Conservation (phyloP, 2,888 invertebrate genomes). For the Diarsia mendica region DNA sequence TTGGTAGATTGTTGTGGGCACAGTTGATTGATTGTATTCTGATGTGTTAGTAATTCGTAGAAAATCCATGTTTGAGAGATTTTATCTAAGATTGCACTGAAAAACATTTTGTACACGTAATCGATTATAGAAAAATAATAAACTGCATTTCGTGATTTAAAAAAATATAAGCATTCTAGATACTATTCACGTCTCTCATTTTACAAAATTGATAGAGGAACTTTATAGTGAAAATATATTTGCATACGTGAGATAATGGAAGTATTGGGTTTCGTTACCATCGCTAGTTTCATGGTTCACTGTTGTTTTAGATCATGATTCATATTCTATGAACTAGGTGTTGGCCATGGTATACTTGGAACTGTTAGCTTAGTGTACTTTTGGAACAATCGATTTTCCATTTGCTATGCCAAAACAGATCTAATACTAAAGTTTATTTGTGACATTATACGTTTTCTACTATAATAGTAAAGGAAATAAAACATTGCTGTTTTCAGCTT, state of each 20-base stretch:
- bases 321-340: conserved; percentile 9
- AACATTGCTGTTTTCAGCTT: not conserved
- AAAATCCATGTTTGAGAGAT: not conserved
- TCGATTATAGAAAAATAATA: not conserved
- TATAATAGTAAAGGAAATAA: not conserved
- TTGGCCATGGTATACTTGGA: not conserved
- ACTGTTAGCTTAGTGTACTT: not conserved
- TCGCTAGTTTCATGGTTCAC: conserved; percentile 22
- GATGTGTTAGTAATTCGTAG: not conserved
- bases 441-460: not conserved
- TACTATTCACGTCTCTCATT: conserved; percentile 4
- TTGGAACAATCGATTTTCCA: not conserved
- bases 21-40: conserved; percentile 36
- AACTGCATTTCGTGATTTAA: not conserved
- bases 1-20: not conserved
- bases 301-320: conserved; percentile 30
- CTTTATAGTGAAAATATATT: conserved; percentile 45
- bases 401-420: not conserved
- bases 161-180: not conserved
- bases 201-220: conserved; percentile 34
- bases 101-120: not conserved
- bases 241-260: conserved; percentile 30
- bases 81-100: not conserved
- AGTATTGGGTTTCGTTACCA: conserved; percentile 29
- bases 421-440: not conserved